Base-by-base conservation (phyloP, 2,797 vertebrate genomes). In the Pristis pectinata region DNA sequence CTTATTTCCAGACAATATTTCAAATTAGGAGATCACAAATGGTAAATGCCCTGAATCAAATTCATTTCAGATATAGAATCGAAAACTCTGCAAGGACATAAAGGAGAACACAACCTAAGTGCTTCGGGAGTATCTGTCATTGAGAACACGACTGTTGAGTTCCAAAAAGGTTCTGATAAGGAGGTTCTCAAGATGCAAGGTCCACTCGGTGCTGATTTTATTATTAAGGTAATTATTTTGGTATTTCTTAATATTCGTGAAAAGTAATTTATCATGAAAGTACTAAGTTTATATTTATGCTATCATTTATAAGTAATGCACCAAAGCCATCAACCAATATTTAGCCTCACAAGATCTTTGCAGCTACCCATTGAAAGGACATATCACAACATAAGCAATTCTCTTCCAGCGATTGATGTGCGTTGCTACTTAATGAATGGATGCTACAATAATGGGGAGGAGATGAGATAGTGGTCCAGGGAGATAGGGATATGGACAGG, bases 121-220 rank as follows among this genome's bases (percentile, higher is more conserved):
- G 96, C 95, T 34, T 93, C 98, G 0, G 98, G 98, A 95, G 95
- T 95, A 3, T 98, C 98, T 77, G 4, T 96, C 11, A 83, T 99
- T 94, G 98, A 98, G 95, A 98, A 99, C 96, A 98, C 98, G 41
- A 98, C 98, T 0, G 95, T 99, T 95, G 98, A 98, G 95, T 98
- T 98, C 96, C 98, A 98, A 96, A 97, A 96, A 95, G 97, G 96
- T 53, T 95, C 96, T 0, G 98, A 98, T 72, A 97, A 97, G 95
- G 98, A 99, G 96, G 97, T 97, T 0, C 93, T 99, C 61, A 98
- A 97, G 96, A 97, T 98, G 19, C 96, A 97, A 0, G 98, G 98
- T 2, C 98, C 98, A 37, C 97, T 99, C 94, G 96, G 95, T 53
- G 98, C 98, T 37, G 98, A 99, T 96, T 98, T 98, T 97, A 98